A percentile compares a stretch with the other conserved stretches of the same genome.
These are phyloP conservation scores for Drosophila triauraria DNA, from an alignment of 1,140 invertebrate species.

Conservation along the genomic window DNA sequence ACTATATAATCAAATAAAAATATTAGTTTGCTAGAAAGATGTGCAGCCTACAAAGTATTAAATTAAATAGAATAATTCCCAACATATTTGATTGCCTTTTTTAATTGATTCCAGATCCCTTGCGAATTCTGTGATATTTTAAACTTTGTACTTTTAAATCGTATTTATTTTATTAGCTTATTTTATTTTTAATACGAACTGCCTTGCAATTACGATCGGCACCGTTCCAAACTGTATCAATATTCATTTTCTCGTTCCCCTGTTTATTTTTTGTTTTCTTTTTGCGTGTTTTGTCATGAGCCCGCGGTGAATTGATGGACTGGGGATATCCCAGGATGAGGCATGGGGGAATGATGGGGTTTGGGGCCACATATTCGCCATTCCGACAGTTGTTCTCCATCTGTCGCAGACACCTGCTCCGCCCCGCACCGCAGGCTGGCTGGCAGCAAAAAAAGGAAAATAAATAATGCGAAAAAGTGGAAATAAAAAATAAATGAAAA, in stretches of 20 bases:
- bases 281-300: constrained; percentile 33
- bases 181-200: constrained; percentile 1
- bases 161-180: neutral
- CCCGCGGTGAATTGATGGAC: constrained; percentile 3
- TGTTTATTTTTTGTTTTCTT: constrained; percentile 28
- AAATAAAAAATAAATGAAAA: constrained; percentile 41
- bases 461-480: constrained; percentile 29
- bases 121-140: neutral
- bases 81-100: neutral
- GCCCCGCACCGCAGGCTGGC: constrained; percentile 17
- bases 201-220: constrained; percentile 9
- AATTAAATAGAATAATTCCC: too few relatives aligned
- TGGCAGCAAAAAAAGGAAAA: constrained; percentile 6
- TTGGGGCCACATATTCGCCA: constrained; percentile 30
- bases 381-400: constrained; percentile 43
- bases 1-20: neutral
- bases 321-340: constrained; percentile 2
- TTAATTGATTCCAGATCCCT: neutral
- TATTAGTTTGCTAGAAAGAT: neutral
- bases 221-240: constrained; percentile 38
- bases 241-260: constrained; percentile 27
- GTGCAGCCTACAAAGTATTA: fast-evolving
- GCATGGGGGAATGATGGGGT: neutral
- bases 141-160: neutral
- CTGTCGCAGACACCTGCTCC: constrained; percentile 57